Evolutionary conservation across 1,140 invertebrate species (phyloP).

Genomic region (Holcopasites calliopsidis): DNA sequence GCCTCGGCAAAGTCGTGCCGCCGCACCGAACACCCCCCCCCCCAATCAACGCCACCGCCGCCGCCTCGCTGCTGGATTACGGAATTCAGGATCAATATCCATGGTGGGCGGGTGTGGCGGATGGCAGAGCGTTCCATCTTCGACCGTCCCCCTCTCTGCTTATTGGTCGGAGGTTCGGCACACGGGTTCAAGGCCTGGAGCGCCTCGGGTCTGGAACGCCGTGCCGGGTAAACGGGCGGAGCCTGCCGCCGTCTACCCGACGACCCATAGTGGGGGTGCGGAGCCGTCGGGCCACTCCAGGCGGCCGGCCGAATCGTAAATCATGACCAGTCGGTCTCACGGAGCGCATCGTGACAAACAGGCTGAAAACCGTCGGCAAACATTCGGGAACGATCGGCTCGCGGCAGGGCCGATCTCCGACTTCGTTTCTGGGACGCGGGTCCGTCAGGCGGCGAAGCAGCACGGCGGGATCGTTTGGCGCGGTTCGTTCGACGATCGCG

Average conservation of each 20-base stretch:
- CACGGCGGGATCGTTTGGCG: too few relatives aligned
- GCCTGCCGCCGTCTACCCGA: constrained; percentile 2
- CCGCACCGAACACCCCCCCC: too few relatives aligned
- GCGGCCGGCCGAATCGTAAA: constrained; percentile 56
- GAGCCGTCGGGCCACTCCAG: constrained; percentile 39
- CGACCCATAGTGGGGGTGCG: constrained; percentile 19
- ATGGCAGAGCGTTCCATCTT: constrained; percentile 55
- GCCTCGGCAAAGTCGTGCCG: constrained; percentile 19
- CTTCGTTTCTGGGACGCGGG: neutral
- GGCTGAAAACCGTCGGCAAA: constrained; percentile 56
- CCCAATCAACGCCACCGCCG: constrained; percentile 48
- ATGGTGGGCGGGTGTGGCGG: constrained; percentile 55
- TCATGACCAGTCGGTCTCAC: constrained; percentile 64
- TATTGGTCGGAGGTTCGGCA: constrained; percentile 50
- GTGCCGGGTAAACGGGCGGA: constrained; percentile 43
- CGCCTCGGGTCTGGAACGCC: neutral
- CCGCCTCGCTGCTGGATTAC: constrained; percentile 50
- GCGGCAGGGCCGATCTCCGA: constrained; percentile 19
- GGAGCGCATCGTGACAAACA: constrained; percentile 62
- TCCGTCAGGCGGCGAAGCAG: too few relatives aligned
- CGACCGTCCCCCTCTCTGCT: constrained; percentile 39
- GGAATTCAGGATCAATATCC: constrained; percentile 62
- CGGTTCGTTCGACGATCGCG: too few relatives aligned
- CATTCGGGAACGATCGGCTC: constrained; percentile 44
- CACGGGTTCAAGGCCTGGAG: constrained; percentile 17